These are phyloP conservation scores for Microplitis demolitor DNA, from an alignment of 1,140 invertebrate genomes.

Conservation along the genomic window DNA sequence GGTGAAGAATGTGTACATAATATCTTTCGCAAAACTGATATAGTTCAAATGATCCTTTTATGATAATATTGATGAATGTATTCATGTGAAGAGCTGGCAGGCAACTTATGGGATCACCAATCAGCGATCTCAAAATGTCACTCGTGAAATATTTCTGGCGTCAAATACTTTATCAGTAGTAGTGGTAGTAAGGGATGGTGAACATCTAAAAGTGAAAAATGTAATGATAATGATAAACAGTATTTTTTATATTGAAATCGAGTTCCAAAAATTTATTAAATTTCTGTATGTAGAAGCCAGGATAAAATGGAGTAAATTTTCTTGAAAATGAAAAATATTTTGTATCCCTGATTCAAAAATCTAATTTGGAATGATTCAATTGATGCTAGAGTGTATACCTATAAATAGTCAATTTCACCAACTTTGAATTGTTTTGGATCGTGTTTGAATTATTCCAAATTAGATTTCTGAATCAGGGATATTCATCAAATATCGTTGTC, in stretches of 20 bases:
- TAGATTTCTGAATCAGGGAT: too few species aligned
- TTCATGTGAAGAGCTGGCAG: constrained; percentile 4
- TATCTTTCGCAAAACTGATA: too few species aligned
- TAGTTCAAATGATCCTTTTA: background rate
- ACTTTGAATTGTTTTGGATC: too few species aligned
- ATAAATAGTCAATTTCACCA: too few species aligned
- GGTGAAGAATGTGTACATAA: background rate
- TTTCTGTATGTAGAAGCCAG: too few species aligned
- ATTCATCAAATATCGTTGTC: too few species aligned
- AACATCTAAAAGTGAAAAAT: constrained; percentile 1
- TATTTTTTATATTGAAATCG: background rate
- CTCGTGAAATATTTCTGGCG: constrained; percentile 3
- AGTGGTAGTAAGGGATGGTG: background rate
- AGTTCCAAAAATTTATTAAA: background rate
- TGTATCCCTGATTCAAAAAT: too few species aligned
- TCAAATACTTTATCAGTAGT: constrained; percentile 10
- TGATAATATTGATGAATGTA: constrained; percentile 5
- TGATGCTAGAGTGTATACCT: too few species aligned
- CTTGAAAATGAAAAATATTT: too few species aligned
- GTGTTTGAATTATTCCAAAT: too few species aligned
- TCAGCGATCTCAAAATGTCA: constrained; percentile 8
- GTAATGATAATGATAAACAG: constrained; percentile 6
- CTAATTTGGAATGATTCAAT: too few species aligned
- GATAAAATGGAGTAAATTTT: too few species aligned
- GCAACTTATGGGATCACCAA: constrained; percentile 12